Conservation (phyloP, 2,113 vertebrate species). For the Centrocercus urophasianus region DNA sequence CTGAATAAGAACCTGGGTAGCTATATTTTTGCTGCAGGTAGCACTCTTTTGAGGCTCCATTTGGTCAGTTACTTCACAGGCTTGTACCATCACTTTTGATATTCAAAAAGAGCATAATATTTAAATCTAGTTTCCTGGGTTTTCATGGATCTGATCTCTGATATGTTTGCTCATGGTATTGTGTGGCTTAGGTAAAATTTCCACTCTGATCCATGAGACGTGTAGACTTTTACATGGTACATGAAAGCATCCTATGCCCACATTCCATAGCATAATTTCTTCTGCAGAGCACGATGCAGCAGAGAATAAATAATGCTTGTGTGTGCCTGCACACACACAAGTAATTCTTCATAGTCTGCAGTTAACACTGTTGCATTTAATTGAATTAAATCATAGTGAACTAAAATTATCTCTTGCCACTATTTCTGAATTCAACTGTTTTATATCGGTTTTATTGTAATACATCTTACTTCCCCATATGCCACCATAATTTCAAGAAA, state of each 20-base stretch:
- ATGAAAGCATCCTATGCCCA: background rate
- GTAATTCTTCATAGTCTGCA: slow-evolving; percentile 54
- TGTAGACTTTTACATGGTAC: background rate
- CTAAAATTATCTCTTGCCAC: slow-evolving; percentile 66
- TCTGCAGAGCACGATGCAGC: background rate
- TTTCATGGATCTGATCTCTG: background rate
- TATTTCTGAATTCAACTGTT: slow-evolving; percentile 61
- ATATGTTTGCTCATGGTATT: background rate
- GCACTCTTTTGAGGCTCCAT: background rate
- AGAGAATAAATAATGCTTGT: slow-evolving; percentile 48
- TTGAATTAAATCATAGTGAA: slow-evolving; percentile 74
- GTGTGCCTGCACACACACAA: slow-evolving; percentile 13
- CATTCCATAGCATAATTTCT: background rate
- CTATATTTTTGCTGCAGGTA: background rate
- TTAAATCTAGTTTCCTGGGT: background rate
- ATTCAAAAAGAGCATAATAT: background rate
- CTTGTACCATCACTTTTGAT: background rate
- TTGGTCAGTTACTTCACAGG: background rate
- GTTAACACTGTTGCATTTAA: slow-evolving; percentile 64
- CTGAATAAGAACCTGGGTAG: background rate
- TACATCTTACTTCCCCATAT: slow-evolving; percentile 72
- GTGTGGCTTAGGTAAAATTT: background rate
- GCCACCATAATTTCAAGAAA: slow-evolving; percentile 59
- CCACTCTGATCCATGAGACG: background rate
- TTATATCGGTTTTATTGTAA: slow-evolving; percentile 74